Percentiles rank a stretch among this genome's conserved stretches.
These are phyloP conservation scores for Drosophila insularis DNA, from an alignment of 1,140 invertebrate species.

Conservation along the genomic window DNA sequence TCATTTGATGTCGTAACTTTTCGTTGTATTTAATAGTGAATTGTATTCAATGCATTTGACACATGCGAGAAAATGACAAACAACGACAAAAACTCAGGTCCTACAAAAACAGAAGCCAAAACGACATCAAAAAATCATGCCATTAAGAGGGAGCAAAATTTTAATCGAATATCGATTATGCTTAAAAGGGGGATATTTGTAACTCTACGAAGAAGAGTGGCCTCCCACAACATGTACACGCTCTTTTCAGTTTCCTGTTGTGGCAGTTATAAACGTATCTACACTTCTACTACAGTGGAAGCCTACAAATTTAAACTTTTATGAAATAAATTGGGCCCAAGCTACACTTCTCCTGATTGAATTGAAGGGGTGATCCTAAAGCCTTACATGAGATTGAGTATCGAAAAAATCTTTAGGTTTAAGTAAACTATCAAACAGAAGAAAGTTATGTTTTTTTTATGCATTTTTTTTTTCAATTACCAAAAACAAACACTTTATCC, in stretches of 20 bases:
- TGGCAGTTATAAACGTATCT: neutral
- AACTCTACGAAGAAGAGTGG: neutral
- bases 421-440: too few species aligned
- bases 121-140: slow-evolving; percentile 6
- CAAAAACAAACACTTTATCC: too few species aligned
- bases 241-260: slow-evolving; percentile 41
- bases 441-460: too few species aligned
- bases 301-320: too few species aligned
- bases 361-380: too few species aligned
- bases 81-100: neutral
- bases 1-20: neutral
- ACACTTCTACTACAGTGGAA: too few species aligned
- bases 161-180: slow-evolving; percentile 57
- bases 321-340: too few species aligned
- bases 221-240: neutral
- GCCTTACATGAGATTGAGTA: too few species aligned
- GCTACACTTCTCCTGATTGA: too few species aligned
- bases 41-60: slow-evolving; percentile 4
- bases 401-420: too few species aligned
- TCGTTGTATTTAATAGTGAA: neutral
- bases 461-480: too few species aligned
- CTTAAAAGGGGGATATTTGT: slow-evolving; percentile 7
- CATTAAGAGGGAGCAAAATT: slow-evolving; percentile 45
- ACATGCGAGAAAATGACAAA: slow-evolving; percentile 8
- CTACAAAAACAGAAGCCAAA: neutral